phyloP scores from a whole-genome alignment of 2,797 vertebrate genomes.

The Sphaeramia orbicularis region DNA sequence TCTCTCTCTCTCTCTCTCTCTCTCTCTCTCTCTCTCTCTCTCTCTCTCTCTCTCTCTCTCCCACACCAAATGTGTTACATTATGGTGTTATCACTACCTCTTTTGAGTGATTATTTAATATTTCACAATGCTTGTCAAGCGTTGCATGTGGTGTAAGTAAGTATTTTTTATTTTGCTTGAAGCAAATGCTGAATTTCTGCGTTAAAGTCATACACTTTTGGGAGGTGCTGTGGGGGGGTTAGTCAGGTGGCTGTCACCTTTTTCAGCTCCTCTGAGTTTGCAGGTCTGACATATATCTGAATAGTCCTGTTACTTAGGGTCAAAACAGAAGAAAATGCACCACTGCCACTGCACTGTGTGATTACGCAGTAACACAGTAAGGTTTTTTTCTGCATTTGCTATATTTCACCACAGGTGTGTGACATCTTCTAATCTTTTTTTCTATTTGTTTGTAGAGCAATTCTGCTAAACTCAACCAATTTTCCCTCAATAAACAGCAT shows the following conservation, averaged over 20 bases:
- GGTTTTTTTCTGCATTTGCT: slow-evolving; percentile 21
- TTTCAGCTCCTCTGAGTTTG: not conserved
- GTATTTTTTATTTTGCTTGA: no score
- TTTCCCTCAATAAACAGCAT: slow-evolving; percentile 75
- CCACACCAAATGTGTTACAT: no score
- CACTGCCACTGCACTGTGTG: not conserved
- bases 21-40: no score
- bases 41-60: no score
- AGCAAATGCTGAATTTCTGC: no score
- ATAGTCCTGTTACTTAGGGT: not conserved
- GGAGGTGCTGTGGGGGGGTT: not conserved
- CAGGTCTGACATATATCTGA: not conserved
- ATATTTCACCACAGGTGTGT: slow-evolving; percentile 45
- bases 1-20: no score
- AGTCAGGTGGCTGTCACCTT: not conserved
- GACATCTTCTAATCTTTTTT: slow-evolving; percentile 60
- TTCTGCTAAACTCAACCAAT: slow-evolving; percentile 71
- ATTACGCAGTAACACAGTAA: not conserved
- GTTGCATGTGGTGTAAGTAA: no score
- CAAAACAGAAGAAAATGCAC: slow-evolving; percentile 6
- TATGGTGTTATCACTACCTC: no score
- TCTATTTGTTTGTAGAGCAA: slow-evolving; percentile 60
- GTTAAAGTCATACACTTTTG: no score
- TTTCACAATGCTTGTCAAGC: no score
- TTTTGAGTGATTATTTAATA: no score